Evolutionary conservation across 2,797 vertebrate genomes (phyloP).

Genomic region (Halcyon chelicuti): DNA sequence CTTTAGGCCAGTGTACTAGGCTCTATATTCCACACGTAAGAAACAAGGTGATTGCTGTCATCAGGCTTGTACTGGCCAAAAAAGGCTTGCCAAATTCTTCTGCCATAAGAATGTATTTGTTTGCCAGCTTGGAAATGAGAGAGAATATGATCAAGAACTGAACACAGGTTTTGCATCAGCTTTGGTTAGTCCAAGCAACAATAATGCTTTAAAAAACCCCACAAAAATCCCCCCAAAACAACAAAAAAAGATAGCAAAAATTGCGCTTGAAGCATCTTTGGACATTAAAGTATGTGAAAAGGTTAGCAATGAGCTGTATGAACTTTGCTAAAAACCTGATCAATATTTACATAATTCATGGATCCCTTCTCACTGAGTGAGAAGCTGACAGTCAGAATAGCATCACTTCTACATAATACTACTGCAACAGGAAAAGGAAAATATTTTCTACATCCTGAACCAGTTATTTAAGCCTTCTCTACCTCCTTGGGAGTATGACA

Average conservation of each 20-base stretch:
- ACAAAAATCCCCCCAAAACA: background rate
- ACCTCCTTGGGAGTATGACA: conserved; percentile 66
- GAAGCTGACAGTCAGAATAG: conserved; percentile 33
- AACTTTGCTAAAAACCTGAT: conserved; percentile 17
- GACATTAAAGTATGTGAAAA: background rate
- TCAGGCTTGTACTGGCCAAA: background rate
- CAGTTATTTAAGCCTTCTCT: conserved; percentile 59
- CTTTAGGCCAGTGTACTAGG: background rate
- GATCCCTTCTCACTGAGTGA: background rate
- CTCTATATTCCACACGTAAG: background rate
- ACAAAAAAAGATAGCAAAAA: background rate
- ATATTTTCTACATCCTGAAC: conserved; percentile 67
- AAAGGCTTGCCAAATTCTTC: conserved; percentile 24
- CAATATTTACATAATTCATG: conserved; percentile 40
- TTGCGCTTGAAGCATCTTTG: background rate
- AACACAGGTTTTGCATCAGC: conserved; percentile 27
- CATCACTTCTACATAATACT: conserved; percentile 26
- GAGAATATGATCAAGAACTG: background rate
- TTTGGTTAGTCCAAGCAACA: background rate
- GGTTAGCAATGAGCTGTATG: background rate
- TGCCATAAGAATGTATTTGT: background rate
- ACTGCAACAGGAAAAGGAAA: conserved; percentile 55
- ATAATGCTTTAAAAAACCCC: background rate
- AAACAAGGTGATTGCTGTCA: conserved; percentile 39
- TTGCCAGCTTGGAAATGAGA: background rate